Percentiles rank a stretch among this genome's conserved stretches.
Evolutionary conservation across 2,113 vertebrate species (phyloP).

Genomic region (Poeciliopsis prolifica): DNA sequence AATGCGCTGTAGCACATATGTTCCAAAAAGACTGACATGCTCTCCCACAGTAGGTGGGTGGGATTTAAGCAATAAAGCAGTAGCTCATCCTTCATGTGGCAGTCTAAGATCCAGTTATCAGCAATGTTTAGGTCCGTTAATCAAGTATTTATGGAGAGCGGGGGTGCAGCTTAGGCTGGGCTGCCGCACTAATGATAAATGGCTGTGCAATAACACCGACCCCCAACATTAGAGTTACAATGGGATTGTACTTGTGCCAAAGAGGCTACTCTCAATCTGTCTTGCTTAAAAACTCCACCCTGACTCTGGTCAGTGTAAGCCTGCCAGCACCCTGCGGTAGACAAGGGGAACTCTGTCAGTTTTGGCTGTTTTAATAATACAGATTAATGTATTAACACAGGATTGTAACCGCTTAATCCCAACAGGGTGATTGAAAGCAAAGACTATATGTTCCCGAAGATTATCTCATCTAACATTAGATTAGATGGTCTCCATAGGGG

Average conservation of each 20-base stretch:
- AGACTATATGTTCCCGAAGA: constrained; percentile 61
- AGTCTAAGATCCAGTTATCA: constrained; percentile 69
- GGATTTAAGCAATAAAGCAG: constrained; percentile 73
- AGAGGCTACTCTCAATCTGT: constrained; percentile 66
- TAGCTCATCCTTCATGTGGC: constrained; percentile 65
- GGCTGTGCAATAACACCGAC: constrained; percentile 59
- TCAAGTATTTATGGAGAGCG: constrained; percentile 76
- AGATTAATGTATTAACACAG: constrained; percentile 77
- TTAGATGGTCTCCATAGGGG: constrained; percentile 54
- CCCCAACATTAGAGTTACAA: constrained; percentile 68
- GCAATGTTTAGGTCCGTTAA: constrained; percentile 76
- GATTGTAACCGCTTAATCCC: constrained; percentile 68
- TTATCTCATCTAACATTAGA: constrained; percentile 59
- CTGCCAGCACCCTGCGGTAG: constrained; percentile 61
- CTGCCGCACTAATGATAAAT: constrained; percentile 72
- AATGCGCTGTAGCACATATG: constrained; percentile 73
- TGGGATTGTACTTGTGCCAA: constrained; percentile 42
- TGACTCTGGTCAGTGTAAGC: constrained; percentile 57
- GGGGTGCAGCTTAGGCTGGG: constrained; percentile 66
- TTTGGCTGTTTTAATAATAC: constrained; percentile 66
- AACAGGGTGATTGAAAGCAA: constrained; percentile 63
- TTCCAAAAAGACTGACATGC: constrained; percentile 75
- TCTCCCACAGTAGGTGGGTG: constrained; percentile 76
- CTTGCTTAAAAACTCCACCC: constrained; percentile 68
- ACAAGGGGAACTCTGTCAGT: constrained; percentile 60